These are phyloP conservation scores for Cassiopea xamachana DNA, from an alignment of 30 jellyfish, hydroid and myxozoan species.

Conservation along the genomic window DNA sequence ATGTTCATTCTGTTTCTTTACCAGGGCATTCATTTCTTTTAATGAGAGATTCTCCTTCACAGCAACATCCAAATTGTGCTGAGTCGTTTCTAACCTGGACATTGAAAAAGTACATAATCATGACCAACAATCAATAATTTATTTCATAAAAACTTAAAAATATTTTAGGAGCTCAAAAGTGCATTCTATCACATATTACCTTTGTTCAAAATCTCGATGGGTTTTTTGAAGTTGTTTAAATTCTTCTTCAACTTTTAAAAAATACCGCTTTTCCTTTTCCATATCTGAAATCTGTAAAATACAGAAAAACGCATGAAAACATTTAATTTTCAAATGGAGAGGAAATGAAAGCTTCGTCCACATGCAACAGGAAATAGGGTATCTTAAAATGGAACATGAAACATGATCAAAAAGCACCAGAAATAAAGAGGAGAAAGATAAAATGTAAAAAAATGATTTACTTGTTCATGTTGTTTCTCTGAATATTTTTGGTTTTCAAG, in stretches of 20 bases:
- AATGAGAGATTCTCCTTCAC: conserved; percentile 25
- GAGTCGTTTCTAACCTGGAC: conserved; percentile 16
- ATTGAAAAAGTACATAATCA: neutral
- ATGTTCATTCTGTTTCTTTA: conserved; percentile 11
- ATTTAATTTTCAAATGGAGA: neutral
- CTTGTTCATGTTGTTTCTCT: conserved; percentile 68
- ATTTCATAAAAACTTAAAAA: no score
- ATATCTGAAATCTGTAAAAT: conserved; percentile 7
- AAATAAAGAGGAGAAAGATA: no score
- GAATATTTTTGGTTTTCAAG: conserved; percentile 63
- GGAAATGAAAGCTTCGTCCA: neutral
- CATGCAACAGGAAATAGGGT: no score
- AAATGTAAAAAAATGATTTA: neutral
- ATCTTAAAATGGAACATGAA: no score
- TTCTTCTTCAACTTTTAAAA: conserved; percentile 17
- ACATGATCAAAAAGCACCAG: no score
- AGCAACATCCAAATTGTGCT: conserved; percentile 39
- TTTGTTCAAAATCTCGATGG: conserved; percentile 24
- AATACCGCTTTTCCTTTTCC: conserved; percentile 8
- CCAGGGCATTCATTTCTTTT: conserved; percentile 19
- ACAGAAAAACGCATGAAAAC: neutral
- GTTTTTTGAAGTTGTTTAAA: conserved; percentile 21
- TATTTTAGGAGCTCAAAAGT: neutral
- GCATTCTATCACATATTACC: neutral
- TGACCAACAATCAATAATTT: no score